Conservation (phyloP, 2,113 vertebrate species). For the Neodon shergylaensis region DNA sequence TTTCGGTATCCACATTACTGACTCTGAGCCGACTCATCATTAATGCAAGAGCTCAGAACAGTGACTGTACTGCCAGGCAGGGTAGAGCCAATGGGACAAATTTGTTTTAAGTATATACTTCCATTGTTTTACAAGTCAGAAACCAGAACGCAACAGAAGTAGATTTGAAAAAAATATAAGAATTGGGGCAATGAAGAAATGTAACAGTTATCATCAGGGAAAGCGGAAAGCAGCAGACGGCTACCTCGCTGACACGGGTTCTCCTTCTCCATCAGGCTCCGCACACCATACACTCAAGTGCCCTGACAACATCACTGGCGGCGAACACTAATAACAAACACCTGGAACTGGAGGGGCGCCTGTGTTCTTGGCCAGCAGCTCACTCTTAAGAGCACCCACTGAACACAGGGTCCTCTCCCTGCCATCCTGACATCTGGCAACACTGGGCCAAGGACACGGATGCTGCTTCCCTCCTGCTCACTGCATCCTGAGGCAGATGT, state of each 20-base stretch:
- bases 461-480: background rate
- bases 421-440: accelerated
- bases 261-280: background rate
- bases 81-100: background rate
- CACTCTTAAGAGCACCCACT: background rate
- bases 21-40: background rate
- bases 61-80: background rate
- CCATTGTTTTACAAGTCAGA: background rate
- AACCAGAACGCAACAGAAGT: conserved; percentile 19
- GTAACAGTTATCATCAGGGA: background rate
- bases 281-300: background rate
- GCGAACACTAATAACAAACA: background rate
- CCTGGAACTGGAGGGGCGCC: background rate
- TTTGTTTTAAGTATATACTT: background rate
- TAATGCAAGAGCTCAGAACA: background rate
- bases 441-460: background rate
- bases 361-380: background rate
- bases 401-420: background rate
- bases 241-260: background rate
- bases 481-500: background rate
- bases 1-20: background rate
- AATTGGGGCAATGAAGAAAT: conserved; percentile 2
- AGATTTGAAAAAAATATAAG: conserved; percentile 7
- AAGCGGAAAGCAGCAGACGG: background rate
- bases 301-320: background rate